Conservation (phyloP, 2,797 vertebrate genomes). For the Morus bassanus region DNA sequence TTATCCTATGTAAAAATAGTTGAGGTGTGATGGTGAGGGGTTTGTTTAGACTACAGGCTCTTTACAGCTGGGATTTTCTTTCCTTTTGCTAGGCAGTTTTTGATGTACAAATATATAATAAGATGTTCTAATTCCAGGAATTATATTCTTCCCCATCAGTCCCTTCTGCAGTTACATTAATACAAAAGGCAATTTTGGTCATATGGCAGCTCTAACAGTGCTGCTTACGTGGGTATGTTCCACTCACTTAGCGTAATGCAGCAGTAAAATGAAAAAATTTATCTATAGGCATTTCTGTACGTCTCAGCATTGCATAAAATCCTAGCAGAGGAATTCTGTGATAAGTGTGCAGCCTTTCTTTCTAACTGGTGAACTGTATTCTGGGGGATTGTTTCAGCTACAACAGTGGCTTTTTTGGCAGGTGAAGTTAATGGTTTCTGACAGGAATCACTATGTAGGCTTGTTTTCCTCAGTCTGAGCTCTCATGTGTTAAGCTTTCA, state of each 20-base stretch:
- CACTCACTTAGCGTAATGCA: background rate
- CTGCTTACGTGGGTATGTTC: background rate
- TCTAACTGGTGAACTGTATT: background rate
- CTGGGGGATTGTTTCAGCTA: conserved; percentile 17
- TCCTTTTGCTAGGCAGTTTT: background rate
- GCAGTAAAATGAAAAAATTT: background rate
- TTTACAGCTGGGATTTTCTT: background rate
- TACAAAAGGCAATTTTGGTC: background rate
- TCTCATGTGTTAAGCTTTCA: conserved; percentile 37
- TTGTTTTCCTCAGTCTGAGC: conserved; percentile 43
- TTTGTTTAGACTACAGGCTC: background rate
- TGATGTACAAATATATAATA: background rate
- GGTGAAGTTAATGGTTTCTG: conserved; percentile 54
- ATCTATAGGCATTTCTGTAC: background rate
- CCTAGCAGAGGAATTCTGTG: background rate
- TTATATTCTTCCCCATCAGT: background rate
- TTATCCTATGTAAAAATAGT: background rate
- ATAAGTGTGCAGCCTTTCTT: background rate
- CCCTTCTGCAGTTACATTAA: background rate
- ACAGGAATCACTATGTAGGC: conserved; percentile 9
- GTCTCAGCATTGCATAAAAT: background rate
- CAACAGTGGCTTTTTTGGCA: background rate
- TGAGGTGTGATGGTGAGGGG: background rate
- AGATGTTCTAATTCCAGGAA: background rate
- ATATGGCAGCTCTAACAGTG: background rate